A percentile compares a stretch with the other conserved stretches of the same genome.
These are phyloP conservation scores for Linyphia triangularis DNA, from an alignment of 2,888 invertebrate species.

Conservation along the genomic window DNA sequence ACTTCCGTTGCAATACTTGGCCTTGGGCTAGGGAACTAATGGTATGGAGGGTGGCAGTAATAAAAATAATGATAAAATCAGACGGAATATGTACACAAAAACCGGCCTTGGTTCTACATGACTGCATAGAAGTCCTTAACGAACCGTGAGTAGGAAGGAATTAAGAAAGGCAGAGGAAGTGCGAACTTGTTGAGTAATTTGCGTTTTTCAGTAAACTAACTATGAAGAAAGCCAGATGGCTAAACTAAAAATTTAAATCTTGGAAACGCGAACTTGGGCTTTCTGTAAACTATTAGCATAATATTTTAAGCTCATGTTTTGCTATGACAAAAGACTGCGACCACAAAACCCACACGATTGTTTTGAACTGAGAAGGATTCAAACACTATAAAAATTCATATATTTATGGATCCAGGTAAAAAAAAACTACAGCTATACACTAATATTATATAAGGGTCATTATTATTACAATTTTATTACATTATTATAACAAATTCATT, in stretches of 20 bases:
- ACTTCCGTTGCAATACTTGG: neutral
- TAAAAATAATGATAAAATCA: slow-evolving; percentile 33
- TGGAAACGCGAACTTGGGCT: neutral
- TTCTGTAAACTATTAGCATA: neutral
- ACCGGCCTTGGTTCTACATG: slow-evolving; percentile 45
- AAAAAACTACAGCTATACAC: no score
- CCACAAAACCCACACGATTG: no score
- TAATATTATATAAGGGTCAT: no score
- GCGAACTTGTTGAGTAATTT: neutral
- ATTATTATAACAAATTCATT: no score
- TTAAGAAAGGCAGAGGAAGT: neutral
- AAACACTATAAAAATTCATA: no score
- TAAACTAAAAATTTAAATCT: neutral
- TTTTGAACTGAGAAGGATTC: no score
- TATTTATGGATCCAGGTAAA: no score
- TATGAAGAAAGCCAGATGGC: neutral
- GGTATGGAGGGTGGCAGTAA: slow-evolving; percentile 11
- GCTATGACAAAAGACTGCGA: no score
- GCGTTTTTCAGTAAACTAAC: slow-evolving; percentile 51
- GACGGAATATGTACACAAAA: slow-evolving; percentile 56
- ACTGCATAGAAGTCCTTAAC: slow-evolving; percentile 18
- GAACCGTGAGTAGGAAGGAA: slow-evolving; percentile 23
- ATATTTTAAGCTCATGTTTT: no score
- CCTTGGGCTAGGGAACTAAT: slow-evolving; percentile 13
- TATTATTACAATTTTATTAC: no score